A percentile compares a stretch with the other conserved stretches of the same genome.
These are phyloP conservation scores for Latrodectus elegans DNA, from an alignment of 2,888 invertebrate genomes.

Conservation along the genomic window DNA sequence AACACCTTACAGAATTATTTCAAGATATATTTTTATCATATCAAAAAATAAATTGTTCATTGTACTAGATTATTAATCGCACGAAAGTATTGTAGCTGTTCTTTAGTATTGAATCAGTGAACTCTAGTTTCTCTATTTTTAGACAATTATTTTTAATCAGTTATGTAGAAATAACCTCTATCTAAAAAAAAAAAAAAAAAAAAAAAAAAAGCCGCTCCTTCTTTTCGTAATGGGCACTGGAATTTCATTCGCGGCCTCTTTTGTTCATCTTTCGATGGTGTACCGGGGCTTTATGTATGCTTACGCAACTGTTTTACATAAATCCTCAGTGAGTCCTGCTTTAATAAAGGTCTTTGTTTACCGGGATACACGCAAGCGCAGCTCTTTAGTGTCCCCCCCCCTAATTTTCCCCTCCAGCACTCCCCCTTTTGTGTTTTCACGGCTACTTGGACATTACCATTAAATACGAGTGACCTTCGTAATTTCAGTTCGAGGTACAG, in stretches of 20 bases:
- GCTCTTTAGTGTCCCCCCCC: not conserved
- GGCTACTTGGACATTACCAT: slow-evolving; percentile 46
- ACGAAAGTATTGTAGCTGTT: too few relatives aligned
- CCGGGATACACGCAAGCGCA: slow-evolving; percentile 9
- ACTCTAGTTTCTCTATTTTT: too few relatives aligned
- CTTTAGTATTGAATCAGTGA: too few relatives aligned
- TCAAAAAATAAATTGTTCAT: too few relatives aligned
- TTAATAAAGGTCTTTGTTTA: slow-evolving; percentile 36
- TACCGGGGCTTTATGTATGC: not conserved
- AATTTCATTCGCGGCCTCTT: not conserved
- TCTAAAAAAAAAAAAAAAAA: not conserved
- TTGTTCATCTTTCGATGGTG: not conserved
- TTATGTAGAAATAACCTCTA: too few relatives aligned
- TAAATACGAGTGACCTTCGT: slow-evolving; percentile 31
- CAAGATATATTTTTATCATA: too few relatives aligned
- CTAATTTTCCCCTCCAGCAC: slow-evolving; percentile 20
- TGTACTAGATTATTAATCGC: too few relatives aligned
- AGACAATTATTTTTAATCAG: too few relatives aligned
- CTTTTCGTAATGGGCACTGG: not conserved
- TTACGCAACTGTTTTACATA: slow-evolving; percentile 43
- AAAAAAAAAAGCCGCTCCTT: not conserved
- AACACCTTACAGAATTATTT: too few relatives aligned
- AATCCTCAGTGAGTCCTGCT: slow-evolving; percentile 4
- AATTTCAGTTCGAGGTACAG: slow-evolving; percentile 19
- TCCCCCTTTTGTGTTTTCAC: slow-evolving; percentile 47